A percentile compares a stretch with the other conserved stretches of the same genome.
phyloP scores from a whole-genome alignment of 2,797 vertebrate species.

The Syngnathus acus region DNA sequence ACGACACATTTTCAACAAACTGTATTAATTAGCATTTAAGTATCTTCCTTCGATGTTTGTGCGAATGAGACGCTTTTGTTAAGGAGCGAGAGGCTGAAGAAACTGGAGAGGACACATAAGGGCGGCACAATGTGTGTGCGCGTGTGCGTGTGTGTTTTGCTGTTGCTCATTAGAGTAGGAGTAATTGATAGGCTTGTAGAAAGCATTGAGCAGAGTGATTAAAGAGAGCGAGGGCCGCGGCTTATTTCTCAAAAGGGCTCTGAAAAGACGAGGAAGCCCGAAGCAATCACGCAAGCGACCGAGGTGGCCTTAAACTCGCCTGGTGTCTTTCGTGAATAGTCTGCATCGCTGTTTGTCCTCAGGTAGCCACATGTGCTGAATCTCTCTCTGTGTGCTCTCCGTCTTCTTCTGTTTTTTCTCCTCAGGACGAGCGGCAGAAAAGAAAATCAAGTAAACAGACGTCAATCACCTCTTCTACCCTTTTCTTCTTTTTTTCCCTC shows the following conservation, averaged over 20 bases:
- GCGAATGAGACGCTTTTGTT: neutral
- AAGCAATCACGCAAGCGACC: slow-evolving; percentile 62
- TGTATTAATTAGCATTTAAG: neutral
- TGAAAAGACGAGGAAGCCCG: slow-evolving; percentile 51
- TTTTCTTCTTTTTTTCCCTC: slow-evolving; percentile 23
- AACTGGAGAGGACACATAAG: slow-evolving; percentile 4
- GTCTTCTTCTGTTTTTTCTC: slow-evolving; percentile 56
- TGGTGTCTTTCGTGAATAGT: slow-evolving; percentile 45
- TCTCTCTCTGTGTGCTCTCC: slow-evolving; percentile 17
- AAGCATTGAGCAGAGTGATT: slow-evolving; percentile 66
- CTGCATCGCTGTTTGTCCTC: slow-evolving; percentile 32
- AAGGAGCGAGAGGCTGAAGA: slow-evolving; percentile 16
- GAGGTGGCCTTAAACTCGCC: slow-evolving; percentile 61
- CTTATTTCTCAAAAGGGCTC: slow-evolving; percentile 63
- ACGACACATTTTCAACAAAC: neutral
- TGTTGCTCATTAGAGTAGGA: slow-evolving; percentile 63
- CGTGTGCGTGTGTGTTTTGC: slow-evolving; percentile 25
- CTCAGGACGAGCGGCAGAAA: slow-evolving; percentile 41
- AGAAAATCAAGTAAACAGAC: slow-evolving; percentile 29
- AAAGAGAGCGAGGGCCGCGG: slow-evolving; percentile 48
- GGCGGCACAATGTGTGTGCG: slow-evolving; percentile 19
- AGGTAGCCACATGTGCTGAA: slow-evolving; percentile 22
- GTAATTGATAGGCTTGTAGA: slow-evolving; percentile 70
- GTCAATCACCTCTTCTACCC: slow-evolving; percentile 23
- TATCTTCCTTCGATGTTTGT: neutral